Base-by-base conservation (phyloP, 2,113 vertebrate genomes). In the Pseudorectes ferrugineus region DNA sequence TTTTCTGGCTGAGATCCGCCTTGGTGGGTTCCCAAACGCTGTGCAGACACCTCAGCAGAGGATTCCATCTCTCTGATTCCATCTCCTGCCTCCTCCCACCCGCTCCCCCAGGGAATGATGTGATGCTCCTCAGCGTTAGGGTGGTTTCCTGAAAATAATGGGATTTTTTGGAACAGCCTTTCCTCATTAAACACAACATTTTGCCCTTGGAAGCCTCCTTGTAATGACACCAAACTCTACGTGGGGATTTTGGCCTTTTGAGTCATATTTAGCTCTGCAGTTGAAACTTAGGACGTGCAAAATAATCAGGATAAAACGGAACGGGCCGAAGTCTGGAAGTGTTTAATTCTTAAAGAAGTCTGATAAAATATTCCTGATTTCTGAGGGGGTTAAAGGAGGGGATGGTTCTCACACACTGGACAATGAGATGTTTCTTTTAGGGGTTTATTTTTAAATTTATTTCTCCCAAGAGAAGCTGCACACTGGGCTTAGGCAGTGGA, bases 101-200 rank as follows among this genome's bases (percentile, higher is more conserved):
- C 16, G 4, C 4, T 51, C 36, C 66, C 81, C 15, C 5, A 5
- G 46, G 75, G 20, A 49, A 26, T 20, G 52, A 75, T 1, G 1
- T 0, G 17, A 12, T 12, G 33, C 1, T 65, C 26, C 15, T 61
- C 72, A 25, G 1, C 0, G 0, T 23, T 5, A 4, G 48, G 36
- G 20, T 7, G 33, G 15, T 42, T 85, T 35, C 52, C 74, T 52
- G 55, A 51, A 66, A 70, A 66, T 1, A 4, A 4, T 0, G 2
- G 6, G 6, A 13, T 21, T 80, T 87, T 31, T 31, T 5, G 2
- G 16, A 73, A 6, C 23, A 38, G 29, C 20, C 6, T 5, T 70
- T 66, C 36, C 74, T 70, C 72, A 17, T 71, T 25, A 36, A 73
- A 71, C 22, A 5, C 33, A 5, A 4, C 14, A 0, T 54, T 85